Base-by-base conservation (phyloP, 2,113 vertebrate species). In the Scytalopus superciliaris region DNA sequence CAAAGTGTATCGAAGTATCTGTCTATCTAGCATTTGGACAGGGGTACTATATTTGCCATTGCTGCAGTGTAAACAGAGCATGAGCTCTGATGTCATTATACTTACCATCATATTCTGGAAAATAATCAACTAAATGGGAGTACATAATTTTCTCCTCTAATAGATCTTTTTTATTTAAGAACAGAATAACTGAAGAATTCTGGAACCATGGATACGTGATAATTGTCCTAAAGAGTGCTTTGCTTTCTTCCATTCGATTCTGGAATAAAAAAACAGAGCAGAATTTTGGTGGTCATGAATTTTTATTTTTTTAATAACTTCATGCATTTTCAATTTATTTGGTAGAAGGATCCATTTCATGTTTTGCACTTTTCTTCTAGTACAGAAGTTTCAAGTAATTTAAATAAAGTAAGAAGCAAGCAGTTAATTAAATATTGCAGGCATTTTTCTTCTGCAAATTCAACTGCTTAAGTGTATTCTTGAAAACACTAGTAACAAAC, bases 81-180 rank as follows among this genome's bases (percentile, higher is more conserved):
- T 44, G 66, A 75, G 45, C 15, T 76, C 50, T 74, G 27, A 28
- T 84, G 22, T 14, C 19, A 40, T 30, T 40, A 59, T 40, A 97
- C 99, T 98, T 97, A 99, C 99, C 99, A 18, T 99, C 99, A 92
- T 99, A 99, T 93, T 99, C 99, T 42, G 99, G 99, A 83, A 99
- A 99, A 97, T 99, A 99, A 97, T 99, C 99, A 69, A 99, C 99
- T 97, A 99, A 96, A 95, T 99, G 99, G 42, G 99, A 99, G 96
- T 99, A 99, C 98, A 99, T 99, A 82, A 99, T 99, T 98, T 99
- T 99, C 97, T 99, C 99, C 97, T 99, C 99, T 97, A 99, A 95
- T 60, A 99, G 98, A 97, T 99, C 99, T 96, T 99, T 99, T 97
- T 99, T 99, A 98, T 99, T 99, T 98, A 99, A 98, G 98, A 99